phyloP scores from a whole-genome alignment of 2,113 vertebrate species.

The Oostethus manadensis region DNA sequence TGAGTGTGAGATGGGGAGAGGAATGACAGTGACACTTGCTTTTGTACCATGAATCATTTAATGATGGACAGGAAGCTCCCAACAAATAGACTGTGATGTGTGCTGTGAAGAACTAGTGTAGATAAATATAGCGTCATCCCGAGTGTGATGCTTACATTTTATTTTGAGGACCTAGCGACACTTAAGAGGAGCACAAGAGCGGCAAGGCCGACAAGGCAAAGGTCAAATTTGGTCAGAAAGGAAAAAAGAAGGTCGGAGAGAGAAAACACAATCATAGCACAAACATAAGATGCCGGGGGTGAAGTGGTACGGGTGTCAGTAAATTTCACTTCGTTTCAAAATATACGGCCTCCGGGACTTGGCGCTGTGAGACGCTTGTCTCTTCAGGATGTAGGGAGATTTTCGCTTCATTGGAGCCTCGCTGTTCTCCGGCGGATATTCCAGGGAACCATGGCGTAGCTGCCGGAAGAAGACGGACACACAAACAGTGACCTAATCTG shows the following conservation, averaged over 20 bases:
- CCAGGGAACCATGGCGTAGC: constrained; percentile 74
- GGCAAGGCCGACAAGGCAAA: constrained; percentile 20
- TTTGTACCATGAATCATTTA: constrained; percentile 59
- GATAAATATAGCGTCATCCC: constrained; percentile 55
- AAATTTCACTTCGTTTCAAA: constrained; percentile 83
- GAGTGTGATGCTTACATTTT: constrained; percentile 59
- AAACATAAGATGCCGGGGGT: neutral
- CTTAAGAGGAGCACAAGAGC: constrained; percentile 24
- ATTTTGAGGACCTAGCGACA: constrained; percentile 46
- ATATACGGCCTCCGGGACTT: constrained; percentile 95
- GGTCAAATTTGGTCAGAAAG: constrained; percentile 19
- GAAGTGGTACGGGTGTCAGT: constrained; percentile 71
- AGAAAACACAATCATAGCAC: constrained; percentile 64
- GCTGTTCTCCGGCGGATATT: constrained; percentile 76
- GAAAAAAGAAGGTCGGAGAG: constrained; percentile 22
- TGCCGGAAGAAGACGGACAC: constrained; percentile 39
- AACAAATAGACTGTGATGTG: constrained; percentile 40
- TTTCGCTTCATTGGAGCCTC: constrained; percentile 85
- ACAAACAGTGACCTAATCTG: too few species aligned
- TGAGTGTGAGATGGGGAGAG: too few species aligned
- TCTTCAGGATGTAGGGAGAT: constrained; percentile 93
- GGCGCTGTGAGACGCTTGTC: constrained; percentile 77
- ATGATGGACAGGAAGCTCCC: constrained; percentile 35
- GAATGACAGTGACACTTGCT: constrained; percentile 2
- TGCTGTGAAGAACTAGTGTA: constrained; percentile 49